Conservation (phyloP, 1,140 invertebrate genomes). For the Nomia melanderi region DNA sequence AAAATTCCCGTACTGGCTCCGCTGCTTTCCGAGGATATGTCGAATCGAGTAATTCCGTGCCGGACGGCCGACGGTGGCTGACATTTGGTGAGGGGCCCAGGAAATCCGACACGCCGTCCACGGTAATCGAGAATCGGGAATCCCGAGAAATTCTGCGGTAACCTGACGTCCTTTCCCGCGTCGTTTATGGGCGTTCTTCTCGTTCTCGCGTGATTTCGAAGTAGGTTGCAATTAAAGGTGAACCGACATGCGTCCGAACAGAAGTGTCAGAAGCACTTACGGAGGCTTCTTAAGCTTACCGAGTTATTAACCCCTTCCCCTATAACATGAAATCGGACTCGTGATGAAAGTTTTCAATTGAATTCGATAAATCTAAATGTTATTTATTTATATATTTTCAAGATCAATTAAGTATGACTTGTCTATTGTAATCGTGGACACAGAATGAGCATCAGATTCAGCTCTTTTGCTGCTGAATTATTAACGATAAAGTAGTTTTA, state of each 20-base stretch:
- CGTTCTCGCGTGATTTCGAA: no score
- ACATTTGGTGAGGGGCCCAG: constrained; percentile 7
- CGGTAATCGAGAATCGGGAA: constrained; percentile 23
- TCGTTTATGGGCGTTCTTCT: not conserved
- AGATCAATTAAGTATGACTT: no score
- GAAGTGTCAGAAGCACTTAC: not conserved
- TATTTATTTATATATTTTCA: no score
- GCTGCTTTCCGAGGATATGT: not conserved
- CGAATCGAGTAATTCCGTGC: constrained; percentile 1
- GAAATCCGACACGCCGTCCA: constrained; percentile 32
- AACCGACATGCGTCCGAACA: not conserved
- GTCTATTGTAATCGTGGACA: no score
- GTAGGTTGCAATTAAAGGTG: not conserved
- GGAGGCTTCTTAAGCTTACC: not conserved
- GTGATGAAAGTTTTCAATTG: no score
- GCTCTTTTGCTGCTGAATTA: no score
- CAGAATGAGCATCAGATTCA: no score
- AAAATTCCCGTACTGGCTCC: not conserved
- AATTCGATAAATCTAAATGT: no score
- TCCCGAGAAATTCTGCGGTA: constrained; percentile 18
- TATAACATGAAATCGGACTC: no score
- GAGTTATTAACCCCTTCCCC: not conserved
- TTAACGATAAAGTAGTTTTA: no score
- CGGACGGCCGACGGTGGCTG: not conserved
- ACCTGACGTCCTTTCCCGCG: constrained; percentile 5